Conservation (phyloP, 2,113 vertebrate genomes). For the Tylochromis polylepis region DNA sequence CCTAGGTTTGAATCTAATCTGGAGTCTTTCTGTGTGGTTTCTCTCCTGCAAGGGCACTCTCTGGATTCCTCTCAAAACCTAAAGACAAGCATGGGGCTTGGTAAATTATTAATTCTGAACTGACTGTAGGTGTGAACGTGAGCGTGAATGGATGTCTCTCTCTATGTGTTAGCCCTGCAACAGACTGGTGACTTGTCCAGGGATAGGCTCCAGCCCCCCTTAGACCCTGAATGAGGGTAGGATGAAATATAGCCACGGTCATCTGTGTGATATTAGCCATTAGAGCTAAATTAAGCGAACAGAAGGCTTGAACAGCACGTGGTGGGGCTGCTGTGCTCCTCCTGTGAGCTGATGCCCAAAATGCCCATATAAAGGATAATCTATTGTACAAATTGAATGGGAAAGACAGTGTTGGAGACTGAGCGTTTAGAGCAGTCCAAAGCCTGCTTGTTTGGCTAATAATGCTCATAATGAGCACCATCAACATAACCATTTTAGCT, state of each 20-base stretch:
- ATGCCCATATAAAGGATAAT: neutral
- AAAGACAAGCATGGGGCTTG: neutral
- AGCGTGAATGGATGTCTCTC: neutral
- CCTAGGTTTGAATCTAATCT: neutral
- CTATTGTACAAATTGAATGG: neutral
- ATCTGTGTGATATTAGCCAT: neutral
- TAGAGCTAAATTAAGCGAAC: neutral
- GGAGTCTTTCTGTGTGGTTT: neutral
- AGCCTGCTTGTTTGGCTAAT: neutral
- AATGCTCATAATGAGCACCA: neutral
- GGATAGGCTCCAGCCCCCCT: neutral
- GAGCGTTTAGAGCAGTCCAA: neutral
- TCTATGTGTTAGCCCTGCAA: neutral
- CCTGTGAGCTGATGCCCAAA: neutral
- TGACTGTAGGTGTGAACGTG: neutral
- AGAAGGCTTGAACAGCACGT: neutral
- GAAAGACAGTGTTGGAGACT: neutral
- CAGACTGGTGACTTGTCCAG: neutral
- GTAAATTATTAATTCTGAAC: neutral
- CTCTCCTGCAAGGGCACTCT: neutral
- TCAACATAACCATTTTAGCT: neutral
- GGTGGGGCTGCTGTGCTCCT: neutral
- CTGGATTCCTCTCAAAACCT: neutral
- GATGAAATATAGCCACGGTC: neutral
- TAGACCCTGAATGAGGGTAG: neutral